phyloP scores from a whole-genome alignment of 2,888 invertebrate species.

The Cistogaster globosa region DNA sequence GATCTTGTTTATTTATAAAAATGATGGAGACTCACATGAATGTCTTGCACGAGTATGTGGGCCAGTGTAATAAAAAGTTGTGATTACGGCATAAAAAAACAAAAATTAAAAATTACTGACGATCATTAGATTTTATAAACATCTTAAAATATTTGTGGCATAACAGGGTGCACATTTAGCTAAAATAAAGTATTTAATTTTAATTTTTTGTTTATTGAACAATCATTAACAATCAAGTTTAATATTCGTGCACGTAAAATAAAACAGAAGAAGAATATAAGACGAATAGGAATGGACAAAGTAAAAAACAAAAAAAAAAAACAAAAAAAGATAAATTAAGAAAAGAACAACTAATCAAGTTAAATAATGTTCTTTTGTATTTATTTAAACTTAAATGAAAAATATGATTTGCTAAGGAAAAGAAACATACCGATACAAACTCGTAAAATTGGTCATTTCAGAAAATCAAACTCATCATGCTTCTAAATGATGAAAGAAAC shows the following conservation, averaged over 20 bases:
- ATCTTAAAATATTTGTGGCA: constrained; percentile 47
- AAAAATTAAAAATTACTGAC: constrained; percentile 32
- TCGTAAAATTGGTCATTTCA: constrained; percentile 3
- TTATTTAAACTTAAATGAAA: constrained; percentile 35
- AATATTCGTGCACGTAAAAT: constrained; percentile 16
- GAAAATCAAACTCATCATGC: constrained; percentile 39
- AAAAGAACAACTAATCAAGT: constrained; percentile 34
- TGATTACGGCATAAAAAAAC: constrained; percentile 32
- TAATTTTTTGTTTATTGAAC: constrained; percentile 52
- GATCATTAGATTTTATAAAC: constrained; percentile 33
- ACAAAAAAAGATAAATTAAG: constrained; percentile 1
- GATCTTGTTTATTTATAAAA: constrained; percentile 56
- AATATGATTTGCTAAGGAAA: constrained; percentile 24
- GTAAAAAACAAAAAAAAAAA: neutral
- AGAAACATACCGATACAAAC: neutral
- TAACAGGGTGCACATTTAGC: constrained; percentile 30
- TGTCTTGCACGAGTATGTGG: constrained; percentile 20
- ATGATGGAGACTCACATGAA: constrained; percentile 47
- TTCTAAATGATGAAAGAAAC: constrained; percentile 32
- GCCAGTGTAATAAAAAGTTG: constrained; percentile 46
- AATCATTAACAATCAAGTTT: constrained; percentile 44
- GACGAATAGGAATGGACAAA: neutral
- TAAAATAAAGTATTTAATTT: constrained; percentile 15
- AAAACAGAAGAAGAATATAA: constrained; percentile 24
- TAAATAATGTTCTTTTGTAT: constrained; percentile 28